Base-by-base conservation (phyloP, 2,113 vertebrate genomes). In the Arenaria interpres region DNA sequence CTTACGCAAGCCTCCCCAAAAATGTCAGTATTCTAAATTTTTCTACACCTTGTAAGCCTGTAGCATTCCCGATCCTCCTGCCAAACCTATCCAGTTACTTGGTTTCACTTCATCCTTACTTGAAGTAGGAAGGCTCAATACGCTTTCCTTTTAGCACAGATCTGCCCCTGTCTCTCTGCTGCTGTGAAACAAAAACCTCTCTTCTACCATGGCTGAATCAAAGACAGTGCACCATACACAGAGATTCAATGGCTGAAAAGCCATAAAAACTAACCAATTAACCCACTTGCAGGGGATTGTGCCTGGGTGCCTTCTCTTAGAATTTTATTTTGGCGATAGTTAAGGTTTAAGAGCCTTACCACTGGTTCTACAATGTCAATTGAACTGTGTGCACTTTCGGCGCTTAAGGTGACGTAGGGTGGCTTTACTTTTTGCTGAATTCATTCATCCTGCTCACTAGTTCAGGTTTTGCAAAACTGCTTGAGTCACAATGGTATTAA, bases 1-100 rank as follows among this genome's bases (percentile, higher is more conserved):
- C 93, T 23, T 99, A 98, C 66, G 98, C 98, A 85, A 96, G 96
- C 88, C 98, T 99, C n/a, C 99, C 99, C 0, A 98, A 91, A 93
- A 98, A 99, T 19, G 99, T 99, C 92, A 98, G 98, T 97, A 69
- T 89, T 92, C 62, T 20, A 7, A 35, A 10, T 80, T 53, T 71
- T 45, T 56, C 16, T 90, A 12, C 9, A 27, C 6, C 4, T 80
- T 91, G 6, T 79, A 83, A 94, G 50, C 43, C 37, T 50, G 33
- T 64, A 64, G 57, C 14, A 50, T 76, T 95, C 41, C 24, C 13
- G 53, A 0, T 53, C 37, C 39, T 84, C 14, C 54, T 95, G 46
- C 35, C 33, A 91, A 39, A 68, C 43, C 16, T 78, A 5, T 50
- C 41, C 7, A 66, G 13, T 72, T 69, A 11, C 48, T 81, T 60